Conservation (phyloP, 2,888 invertebrate species). For the Agrochola circellaris region DNA sequence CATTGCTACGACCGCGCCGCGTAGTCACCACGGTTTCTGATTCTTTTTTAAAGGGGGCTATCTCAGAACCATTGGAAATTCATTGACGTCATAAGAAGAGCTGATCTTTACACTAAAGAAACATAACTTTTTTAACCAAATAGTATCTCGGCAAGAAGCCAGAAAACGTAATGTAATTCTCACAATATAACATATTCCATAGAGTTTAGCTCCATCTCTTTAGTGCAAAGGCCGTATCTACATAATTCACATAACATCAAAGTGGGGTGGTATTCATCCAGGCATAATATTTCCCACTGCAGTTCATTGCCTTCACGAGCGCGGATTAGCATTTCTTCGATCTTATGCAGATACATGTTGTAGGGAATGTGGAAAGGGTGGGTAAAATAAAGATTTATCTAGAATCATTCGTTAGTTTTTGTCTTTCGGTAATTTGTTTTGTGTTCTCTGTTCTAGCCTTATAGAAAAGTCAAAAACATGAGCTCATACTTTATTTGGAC, state of each 20-base stretch:
- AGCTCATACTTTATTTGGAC: no score
- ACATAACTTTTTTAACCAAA: conserved; percentile 17
- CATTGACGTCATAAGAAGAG: not conserved
- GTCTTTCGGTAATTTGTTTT: not conserved
- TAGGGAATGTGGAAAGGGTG: not conserved
- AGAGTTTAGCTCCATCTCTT: conserved; percentile 29
- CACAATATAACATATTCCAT: conserved; percentile 27
- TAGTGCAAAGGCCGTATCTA: conserved; percentile 50
- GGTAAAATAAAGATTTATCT: not conserved
- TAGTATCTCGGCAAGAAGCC: conserved; percentile 15
- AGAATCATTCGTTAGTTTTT: not conserved
- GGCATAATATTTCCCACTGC: conserved; percentile 58
- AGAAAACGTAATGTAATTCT: conserved; percentile 39
- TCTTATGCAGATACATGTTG: conserved; percentile 60
- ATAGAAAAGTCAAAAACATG: not conserved
- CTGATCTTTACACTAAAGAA: not conserved
- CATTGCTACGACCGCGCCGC: not conserved
- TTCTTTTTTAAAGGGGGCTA: not conserved
- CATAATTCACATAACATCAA: conserved; percentile 60
- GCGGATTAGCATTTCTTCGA: conserved; percentile 59
- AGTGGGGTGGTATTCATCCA: conserved; percentile 57
- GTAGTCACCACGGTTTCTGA: no score
- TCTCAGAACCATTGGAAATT: not conserved
- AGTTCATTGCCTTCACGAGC: conserved; percentile 58
- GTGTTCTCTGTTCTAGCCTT: not conserved